A percentile compares a stretch with the other conserved stretches of the same genome.
These are phyloP conservation scores for Lynx canadensis DNA, from an alignment of 2,113 vertebrate species.

Conservation along the genomic window DNA sequence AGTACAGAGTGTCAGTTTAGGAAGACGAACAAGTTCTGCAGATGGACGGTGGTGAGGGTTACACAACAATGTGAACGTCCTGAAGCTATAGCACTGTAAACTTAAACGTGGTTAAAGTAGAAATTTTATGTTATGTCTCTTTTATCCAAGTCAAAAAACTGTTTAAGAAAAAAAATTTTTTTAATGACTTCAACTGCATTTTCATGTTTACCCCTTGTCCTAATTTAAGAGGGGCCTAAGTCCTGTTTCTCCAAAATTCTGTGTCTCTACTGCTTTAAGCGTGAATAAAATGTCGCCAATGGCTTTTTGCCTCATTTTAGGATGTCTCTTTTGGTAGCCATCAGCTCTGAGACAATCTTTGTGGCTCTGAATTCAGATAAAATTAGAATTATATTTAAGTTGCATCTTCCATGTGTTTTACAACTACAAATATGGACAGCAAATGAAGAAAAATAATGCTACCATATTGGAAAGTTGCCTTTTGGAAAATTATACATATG, in stretches of 20 bases:
- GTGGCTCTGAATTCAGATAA: slow-evolving; percentile 30
- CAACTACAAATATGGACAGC: background rate
- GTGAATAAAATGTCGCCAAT: background rate
- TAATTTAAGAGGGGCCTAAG: background rate
- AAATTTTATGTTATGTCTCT: background rate
- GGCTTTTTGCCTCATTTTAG: background rate
- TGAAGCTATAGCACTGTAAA: background rate
- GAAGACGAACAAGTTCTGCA: background rate
- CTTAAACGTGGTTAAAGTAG: slow-evolving; percentile 7
- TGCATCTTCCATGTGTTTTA: background rate
- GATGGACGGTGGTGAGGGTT: background rate
- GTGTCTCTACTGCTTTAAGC: background rate
- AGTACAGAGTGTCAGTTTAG: background rate
- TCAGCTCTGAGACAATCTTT: background rate
- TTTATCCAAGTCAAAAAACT: background rate
- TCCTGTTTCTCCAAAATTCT: background rate
- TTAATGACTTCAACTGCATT: background rate
- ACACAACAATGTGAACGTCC: background rate
- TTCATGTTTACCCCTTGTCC: background rate
- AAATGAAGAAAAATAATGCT: slow-evolving; percentile 20
- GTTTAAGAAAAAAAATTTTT: background rate
- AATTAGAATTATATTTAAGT: background rate
- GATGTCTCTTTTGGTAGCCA: background rate
- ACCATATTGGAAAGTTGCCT: slow-evolving; percentile 17
- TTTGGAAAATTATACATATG: background rate